Base-by-base conservation (phyloP, 2,797 vertebrate species). In the Malacoctenus gilli region DNA sequence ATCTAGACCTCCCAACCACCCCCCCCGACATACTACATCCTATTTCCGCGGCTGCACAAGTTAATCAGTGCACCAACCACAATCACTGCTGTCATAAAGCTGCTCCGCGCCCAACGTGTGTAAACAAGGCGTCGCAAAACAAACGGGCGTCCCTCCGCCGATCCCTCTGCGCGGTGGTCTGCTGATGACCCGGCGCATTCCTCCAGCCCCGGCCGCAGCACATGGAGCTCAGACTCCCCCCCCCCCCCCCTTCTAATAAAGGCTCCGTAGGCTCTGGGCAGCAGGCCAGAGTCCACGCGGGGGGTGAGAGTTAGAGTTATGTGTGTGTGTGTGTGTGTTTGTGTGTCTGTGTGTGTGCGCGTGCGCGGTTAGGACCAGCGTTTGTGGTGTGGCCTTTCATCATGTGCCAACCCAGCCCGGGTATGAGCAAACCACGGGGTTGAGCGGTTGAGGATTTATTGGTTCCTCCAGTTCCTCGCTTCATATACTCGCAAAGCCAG, bases 161-260 rank as follows among this genome's bases (percentile, higher is more conserved):
- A 59, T 68, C 43, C 52, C 47, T 38, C 56, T 28, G 56, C 65
- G 52, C 80, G 81, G 59, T 81, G 85, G 83, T 88, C 75, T 76
- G 63, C 56, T 67, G 77, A 77, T 68, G 77, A 80, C 63, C 67
- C 59, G 77, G 62, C 52, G 60, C 82, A 83, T 86, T 86, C 84
- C 74, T 68, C 3, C 51, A 64, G 52, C 38, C 48, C 3, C 6
- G 52, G 58, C 66, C 58, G 11, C 58, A 69, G 69, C 80, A 71
- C 74, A 75, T 77, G 72, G 51, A 2, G 42, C 70, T 61, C 51
- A 47, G 48, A n/a, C n/a, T n/a, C n/a, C n/a, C n/a, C n/a, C n/a
- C n/a, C n/a, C n/a, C n/a, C 48, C 75, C 82, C 53, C 86, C 87
- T 87, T 89, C 87, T 94, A 93, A 92, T 94, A 93, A 94, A 93